phyloP scores from a whole-genome alignment of 2,888 invertebrate species.

The Cheilosia soror region DNA sequence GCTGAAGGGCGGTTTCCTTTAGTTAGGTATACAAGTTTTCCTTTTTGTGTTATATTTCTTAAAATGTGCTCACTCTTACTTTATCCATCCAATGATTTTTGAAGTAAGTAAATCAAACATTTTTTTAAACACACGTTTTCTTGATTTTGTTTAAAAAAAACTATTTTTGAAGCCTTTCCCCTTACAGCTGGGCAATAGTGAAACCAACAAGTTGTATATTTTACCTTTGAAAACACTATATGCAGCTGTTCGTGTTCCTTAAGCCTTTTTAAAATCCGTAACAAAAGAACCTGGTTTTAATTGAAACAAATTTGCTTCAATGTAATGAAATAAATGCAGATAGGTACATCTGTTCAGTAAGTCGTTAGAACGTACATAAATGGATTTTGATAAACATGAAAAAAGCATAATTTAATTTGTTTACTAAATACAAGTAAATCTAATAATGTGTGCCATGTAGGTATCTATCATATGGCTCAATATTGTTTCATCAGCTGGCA shows the following conservation, averaged over 20 bases:
- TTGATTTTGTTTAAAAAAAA: slow-evolving; percentile 19
- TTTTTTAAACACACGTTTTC: slow-evolving; percentile 4
- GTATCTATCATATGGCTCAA: too few species aligned
- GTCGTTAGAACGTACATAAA: too few species aligned
- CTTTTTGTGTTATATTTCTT: slow-evolving; percentile 7
- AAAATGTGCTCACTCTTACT: neutral
- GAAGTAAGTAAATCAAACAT: slow-evolving; percentile 1
- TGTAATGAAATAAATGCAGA: neutral
- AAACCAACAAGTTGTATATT: slow-evolving; percentile 17
- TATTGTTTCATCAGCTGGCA: too few species aligned
- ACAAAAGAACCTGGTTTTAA: neutral
- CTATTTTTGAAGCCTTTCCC: slow-evolving; percentile 6
- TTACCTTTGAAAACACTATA: slow-evolving; percentile 3
- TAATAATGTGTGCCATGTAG: too few species aligned
- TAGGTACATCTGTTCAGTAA: neutral
- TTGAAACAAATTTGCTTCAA: too few species aligned
- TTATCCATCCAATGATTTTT: slow-evolving; percentile 7
- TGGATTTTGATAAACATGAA: too few species aligned
- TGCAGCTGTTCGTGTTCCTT: neutral
- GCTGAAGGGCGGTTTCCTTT: slow-evolving; percentile 13
- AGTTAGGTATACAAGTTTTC: slow-evolving; percentile 12
- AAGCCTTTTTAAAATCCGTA: neutral
- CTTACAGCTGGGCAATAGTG: neutral
- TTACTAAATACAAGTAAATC: too few species aligned
- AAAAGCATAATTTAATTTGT: too few species aligned